Evolutionary conservation across 2,113 vertebrate species (phyloP), one percentile per base, ranked within the genome.

Genomic region (Turnix velox): DNA sequence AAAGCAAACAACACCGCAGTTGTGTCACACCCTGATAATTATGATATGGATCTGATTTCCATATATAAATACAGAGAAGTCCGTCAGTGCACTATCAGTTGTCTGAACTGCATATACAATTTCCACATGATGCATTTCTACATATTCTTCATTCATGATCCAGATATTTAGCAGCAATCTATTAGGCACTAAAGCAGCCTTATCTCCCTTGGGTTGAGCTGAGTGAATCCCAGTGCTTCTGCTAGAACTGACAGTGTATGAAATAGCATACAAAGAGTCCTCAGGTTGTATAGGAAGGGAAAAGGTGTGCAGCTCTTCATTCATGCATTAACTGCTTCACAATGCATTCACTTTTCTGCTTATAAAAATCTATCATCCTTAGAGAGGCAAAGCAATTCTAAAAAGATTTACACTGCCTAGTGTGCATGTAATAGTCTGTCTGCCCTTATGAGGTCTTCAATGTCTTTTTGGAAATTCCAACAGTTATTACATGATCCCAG

Each of bases 1-100:
- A 68, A 87, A 51, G 35, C 43, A 89, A 87, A 75, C 72, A 65
- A 91, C 92, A 18, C 28, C 46, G 86, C 75, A 82, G 77, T 48
- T 88, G 86, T 90, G 84, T 77, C 18, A 22, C 54, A 42, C 14
- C 16, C 52, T 58, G 35, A 37, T 59, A 27, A 14, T 58, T 24
- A 3, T 15, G 14, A 25, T 7, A n/a, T 17, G 23, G 24, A 9
- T 10, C 40, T 68, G 48, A 33, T 88, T 74, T 86, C 51, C 43
- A 63, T 14, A 2, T 7, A 8, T 3, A 18, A 57, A 11, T 30
- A 40, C 24, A 30, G 1, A 86, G 48, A 18, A 1, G 3, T 23
- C 30, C 46, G 10, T 71, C 45, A 49, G 15, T n/a, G 48, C 45
- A 59, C 5, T 33, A 33, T 4, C 31, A 27, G 43, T n/a, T 57